These are phyloP conservation scores for Micronycteris hirsuta DNA, from an alignment of 2,113 vertebrate species.

Conservation along the genomic window DNA sequence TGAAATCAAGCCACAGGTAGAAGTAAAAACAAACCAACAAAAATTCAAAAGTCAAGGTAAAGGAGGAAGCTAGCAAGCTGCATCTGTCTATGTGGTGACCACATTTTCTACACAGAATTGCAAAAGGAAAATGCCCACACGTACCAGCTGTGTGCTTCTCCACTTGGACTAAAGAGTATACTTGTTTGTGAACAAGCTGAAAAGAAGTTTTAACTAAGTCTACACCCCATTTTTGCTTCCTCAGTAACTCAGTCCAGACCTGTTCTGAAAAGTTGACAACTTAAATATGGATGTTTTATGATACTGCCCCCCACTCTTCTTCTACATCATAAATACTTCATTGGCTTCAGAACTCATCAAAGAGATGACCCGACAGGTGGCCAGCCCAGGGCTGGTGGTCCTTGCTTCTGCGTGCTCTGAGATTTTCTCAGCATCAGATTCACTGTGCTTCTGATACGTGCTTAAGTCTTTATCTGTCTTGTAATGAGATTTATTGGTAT, in stretches of 20 bases:
- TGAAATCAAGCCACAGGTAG: neutral
- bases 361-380: neutral
- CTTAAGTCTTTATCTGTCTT: neutral
- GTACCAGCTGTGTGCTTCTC: neutral
- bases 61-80: neutral
- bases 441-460: neutral
- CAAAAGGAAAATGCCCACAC: neutral
- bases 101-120: neutral
- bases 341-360: neutral
- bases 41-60: neutral
- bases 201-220: neutral
- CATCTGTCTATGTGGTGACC: neutral
- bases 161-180: neutral
- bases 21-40: neutral
- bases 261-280: slow-evolving; percentile 33
- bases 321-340: slow-evolving; percentile 21
- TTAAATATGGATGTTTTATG: neutral
- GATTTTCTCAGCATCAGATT: neutral
- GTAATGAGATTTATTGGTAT: neutral
- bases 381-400: neutral
- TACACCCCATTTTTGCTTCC: neutral
- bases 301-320: neutral
- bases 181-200: slow-evolving; percentile 1
- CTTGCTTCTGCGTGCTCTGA: neutral
- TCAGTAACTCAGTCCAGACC: neutral